Conservation (phyloP, 2,888 invertebrate species). For the Macrosiphum euphorbiae region DNA sequence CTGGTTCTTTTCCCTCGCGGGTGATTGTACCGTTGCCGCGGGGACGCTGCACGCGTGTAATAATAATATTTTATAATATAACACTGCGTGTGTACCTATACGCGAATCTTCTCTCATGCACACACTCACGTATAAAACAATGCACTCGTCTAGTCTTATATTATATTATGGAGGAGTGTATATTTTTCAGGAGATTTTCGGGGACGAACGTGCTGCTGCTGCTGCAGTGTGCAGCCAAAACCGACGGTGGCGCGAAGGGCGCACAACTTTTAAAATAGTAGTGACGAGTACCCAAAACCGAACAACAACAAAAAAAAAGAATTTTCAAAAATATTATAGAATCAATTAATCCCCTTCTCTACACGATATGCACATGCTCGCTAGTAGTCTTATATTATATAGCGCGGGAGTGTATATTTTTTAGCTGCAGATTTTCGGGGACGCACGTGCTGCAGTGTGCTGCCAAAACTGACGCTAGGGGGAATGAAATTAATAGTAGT, state of each 20-base stretch:
- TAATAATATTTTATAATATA: not conserved
- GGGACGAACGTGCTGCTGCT: not conserved
- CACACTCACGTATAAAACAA: not conserved
- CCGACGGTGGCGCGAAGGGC: not conserved
- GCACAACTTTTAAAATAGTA: not conserved
- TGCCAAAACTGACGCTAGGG: not conserved
- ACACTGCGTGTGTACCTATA: not conserved
- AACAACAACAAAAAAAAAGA: not conserved
- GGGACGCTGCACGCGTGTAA: not conserved
- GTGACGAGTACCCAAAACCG: not conserved
- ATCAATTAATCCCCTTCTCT: not conserved
- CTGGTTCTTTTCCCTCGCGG: constrained; percentile 15
- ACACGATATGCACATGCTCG: not conserved
- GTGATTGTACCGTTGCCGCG: constrained; percentile 8
- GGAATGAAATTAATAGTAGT: not conserved
- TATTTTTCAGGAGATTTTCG: not conserved
- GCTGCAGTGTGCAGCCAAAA: not conserved
- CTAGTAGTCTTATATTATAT: not conserved
- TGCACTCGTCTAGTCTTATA: not conserved
- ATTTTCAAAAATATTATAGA: not conserved
- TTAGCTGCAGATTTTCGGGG: not conserved
- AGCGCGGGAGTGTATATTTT: not conserved
- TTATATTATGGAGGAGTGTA: not conserved
- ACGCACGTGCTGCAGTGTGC: not conserved
- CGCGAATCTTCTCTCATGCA: not conserved